Percentiles rank a stretch among this genome's conserved stretches.
Evolutionary conservation across 64 coral and sea anemone species (phyloP).

Genomic region (Dendrophyllia cribrosa): DNA sequence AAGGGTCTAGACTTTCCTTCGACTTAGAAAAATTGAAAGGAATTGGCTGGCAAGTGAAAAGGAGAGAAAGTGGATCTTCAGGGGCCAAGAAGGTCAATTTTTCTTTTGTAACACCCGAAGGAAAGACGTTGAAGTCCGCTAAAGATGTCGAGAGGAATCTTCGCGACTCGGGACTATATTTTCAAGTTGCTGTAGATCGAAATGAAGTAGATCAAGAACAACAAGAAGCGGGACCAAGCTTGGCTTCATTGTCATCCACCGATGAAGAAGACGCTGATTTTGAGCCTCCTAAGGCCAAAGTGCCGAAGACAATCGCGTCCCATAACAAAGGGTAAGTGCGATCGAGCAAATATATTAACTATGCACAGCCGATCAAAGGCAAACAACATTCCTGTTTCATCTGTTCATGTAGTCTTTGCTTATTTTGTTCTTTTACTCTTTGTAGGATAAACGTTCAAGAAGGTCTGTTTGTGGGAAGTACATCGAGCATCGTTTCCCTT

Average conservation of each 20-base stretch:
- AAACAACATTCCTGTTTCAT: too few species aligned
- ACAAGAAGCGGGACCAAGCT: background rate
- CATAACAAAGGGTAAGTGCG: background rate
- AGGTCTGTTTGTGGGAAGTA: background rate
- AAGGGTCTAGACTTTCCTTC: background rate
- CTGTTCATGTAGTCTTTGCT: too few species aligned
- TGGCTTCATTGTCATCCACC: background rate
- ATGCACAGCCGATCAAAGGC: too few species aligned
- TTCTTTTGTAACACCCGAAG: background rate
- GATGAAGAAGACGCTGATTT: background rate
- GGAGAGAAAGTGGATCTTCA: background rate
- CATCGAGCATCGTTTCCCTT: background rate
- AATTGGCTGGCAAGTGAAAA: background rate
- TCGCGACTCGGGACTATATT: background rate
- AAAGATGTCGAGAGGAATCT: background rate
- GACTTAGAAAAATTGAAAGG: background rate
- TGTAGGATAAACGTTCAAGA: background rate
- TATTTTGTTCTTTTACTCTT: too few species aligned
- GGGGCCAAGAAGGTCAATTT: too few species aligned
- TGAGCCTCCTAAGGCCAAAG: background rate
- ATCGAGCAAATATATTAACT: too few species aligned
- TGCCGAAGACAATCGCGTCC: background rate
- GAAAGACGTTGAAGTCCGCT: background rate
- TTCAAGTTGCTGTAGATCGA: background rate
- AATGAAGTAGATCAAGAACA: background rate